Percentiles rank a stretch among this genome's conserved stretches.
phyloP scores from a whole-genome alignment of 2,113 vertebrate genomes.

The Brachypodius melanocephalos region DNA sequence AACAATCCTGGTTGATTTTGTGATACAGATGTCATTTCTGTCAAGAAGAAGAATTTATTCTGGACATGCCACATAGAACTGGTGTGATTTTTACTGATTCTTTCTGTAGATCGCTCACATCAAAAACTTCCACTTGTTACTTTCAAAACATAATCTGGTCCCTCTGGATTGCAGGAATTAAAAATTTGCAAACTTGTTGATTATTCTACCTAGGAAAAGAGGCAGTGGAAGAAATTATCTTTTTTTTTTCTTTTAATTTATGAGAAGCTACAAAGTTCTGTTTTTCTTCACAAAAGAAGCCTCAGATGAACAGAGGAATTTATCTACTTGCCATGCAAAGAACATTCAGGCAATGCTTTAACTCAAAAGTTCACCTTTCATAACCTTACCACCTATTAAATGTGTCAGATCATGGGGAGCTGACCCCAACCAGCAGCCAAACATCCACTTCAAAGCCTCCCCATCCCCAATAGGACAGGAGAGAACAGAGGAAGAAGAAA shows the following conservation, averaged over 20 bases:
- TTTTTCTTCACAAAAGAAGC: background rate
- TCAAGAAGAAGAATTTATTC: background rate
- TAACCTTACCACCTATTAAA: background rate
- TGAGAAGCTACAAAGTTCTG: background rate
- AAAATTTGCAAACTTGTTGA: background rate
- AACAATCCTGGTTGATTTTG: background rate
- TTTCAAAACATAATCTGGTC: background rate
- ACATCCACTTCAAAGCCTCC: background rate
- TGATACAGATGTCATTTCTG: background rate
- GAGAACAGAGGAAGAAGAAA: background rate
- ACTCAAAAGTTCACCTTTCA: background rate
- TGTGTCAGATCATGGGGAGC: background rate
- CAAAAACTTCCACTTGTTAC: background rate
- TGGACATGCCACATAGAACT: background rate
- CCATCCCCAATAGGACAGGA: rapidly evolving
- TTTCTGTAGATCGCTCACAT: background rate
- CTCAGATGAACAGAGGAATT: background rate
- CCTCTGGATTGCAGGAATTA: background rate
- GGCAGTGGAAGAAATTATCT: background rate
- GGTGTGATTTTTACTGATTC: background rate
- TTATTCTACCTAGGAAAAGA: background rate
- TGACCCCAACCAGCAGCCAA: background rate
- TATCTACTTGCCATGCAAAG: background rate
- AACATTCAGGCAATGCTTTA: background rate
- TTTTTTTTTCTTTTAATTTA: background rate